phyloP scores from a whole-genome alignment of 2,797 vertebrate species.

The Salmo trutta region DNA sequence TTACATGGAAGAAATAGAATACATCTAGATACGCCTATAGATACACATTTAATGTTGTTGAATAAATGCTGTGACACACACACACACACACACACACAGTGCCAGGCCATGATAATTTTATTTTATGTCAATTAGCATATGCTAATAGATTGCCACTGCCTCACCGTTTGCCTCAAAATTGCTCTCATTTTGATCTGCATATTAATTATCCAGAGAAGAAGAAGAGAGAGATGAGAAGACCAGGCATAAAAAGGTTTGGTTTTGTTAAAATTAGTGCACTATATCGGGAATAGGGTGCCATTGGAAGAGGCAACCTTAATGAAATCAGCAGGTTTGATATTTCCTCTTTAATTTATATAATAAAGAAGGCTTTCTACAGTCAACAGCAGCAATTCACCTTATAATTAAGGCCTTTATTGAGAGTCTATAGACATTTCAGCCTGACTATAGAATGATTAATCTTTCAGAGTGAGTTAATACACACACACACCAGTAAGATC shows the following conservation, averaged over 20 bases:
- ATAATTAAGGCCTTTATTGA: constrained; percentile 74
- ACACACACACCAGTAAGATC: constrained; percentile 8
- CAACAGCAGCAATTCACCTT: constrained; percentile 62
- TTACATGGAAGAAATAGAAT: not conserved
- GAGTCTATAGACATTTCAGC: constrained; percentile 61
- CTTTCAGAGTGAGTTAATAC: constrained; percentile 23
- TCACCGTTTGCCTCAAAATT: constrained; percentile 72
- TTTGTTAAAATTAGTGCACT: not conserved
- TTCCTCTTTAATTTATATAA: constrained; percentile 68
- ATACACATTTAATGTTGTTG: no score
- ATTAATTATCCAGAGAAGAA: constrained; percentile 58
- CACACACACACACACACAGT: constrained; percentile 1
- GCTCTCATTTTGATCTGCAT: constrained; percentile 73
- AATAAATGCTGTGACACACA: no score
- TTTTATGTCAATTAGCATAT: constrained; percentile 76
- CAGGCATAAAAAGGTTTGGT: constrained; percentile 67
- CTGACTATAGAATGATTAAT: constrained; percentile 64
- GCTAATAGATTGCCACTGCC: constrained; percentile 68
- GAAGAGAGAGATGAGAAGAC: constrained; percentile 63
- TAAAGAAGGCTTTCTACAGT: constrained; percentile 61
- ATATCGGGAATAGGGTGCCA: not conserved
- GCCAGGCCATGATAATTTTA: constrained; percentile 59
- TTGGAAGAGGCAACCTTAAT: constrained; percentile 46
- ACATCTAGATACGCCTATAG: not conserved
- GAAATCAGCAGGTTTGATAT: constrained; percentile 71